Base-by-base conservation (phyloP, 2,113 vertebrate genomes). In the Pollimyrus isidori region DNA sequence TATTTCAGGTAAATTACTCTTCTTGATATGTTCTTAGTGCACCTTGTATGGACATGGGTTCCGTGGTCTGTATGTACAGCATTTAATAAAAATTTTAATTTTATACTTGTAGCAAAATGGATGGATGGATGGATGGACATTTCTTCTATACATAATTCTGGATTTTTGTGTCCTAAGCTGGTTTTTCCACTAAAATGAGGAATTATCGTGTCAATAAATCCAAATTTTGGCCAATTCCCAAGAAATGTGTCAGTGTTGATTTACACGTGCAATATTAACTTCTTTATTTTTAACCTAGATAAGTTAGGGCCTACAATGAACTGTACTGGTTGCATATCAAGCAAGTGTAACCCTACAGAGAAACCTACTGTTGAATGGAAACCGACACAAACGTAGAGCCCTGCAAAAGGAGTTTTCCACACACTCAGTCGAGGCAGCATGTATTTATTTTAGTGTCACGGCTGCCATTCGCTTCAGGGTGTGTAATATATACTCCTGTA, bases 1-100 rank as follows among this genome's bases (percentile, higher is more conserved):
- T 58, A 42, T 80, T 89, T 87, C 65, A 15, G 21, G 89, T 76
- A 15, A 86, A 85, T 56, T 87, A 21, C 50, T 87, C 11, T 10
- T 50, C 23, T 49, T 26, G 5, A 11, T 86, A n/a, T 86, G n/a
- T 87, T 50, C 30, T 53, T 52, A 26, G 35, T 53, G 45, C 48
- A 50, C 7, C 45, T 17, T 84, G 17, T 84, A 48, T 48, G 45
- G 82, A 11, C 23, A 84, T 48, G 82, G 1, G 82, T 84, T 48
- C 35, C n/a, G 21, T 21, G 19, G 21, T 4, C 82, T 46, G 45
- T 13, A 80, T 80, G 73, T 80, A 42, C 73, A 80, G 17, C 19
- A 42, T 80, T 69, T 80, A 19, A 80, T 76, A 42, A 42, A 76
- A 4, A 2, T 19, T 35, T 19, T 76, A 42, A 11, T 76, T 69